phyloP scores from a whole-genome alignment of 2,113 vertebrate species.

The Setophaga petechia region DNA sequence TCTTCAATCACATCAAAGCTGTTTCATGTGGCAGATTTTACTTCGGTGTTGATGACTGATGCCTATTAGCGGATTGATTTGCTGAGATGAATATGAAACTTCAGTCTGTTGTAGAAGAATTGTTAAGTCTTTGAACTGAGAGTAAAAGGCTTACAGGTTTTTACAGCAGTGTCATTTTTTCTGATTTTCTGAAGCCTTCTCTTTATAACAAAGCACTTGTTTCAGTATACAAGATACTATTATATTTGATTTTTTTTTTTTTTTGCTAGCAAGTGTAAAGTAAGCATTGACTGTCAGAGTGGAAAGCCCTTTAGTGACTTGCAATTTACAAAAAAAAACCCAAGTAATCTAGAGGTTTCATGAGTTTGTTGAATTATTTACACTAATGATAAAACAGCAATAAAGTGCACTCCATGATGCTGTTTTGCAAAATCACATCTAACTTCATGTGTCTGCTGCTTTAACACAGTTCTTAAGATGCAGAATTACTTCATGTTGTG shows the following conservation, averaged over 20 bases:
- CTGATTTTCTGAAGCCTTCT: conserved; percentile 30
- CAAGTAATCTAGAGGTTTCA: neutral
- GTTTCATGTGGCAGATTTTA: conserved; percentile 47
- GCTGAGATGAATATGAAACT: conserved; percentile 53
- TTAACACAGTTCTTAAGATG: conserved; percentile 3
- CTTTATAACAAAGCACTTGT: neutral
- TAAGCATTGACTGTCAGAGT: neutral
- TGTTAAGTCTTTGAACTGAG: conserved; percentile 36
- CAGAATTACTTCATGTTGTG: conserved; percentile 7
- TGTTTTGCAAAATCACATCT: conserved; percentile 21
- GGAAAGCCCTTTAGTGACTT: neutral
- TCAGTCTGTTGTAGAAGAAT: conserved; percentile 25
- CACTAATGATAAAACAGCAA: neutral
- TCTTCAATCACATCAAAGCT: conserved; percentile 60
- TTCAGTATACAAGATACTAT: neutral
- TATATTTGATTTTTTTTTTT: neutral
- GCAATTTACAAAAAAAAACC: neutral
- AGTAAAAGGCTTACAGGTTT: conserved; percentile 14
- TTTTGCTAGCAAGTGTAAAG: neutral
- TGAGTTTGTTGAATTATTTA: conserved; percentile 3
- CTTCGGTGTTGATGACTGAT: conserved; percentile 53
- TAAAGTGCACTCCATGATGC: neutral
- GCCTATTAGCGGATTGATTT: conserved; percentile 56
- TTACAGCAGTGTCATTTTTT: conserved; percentile 30
- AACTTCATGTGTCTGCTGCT: neutral